Conservation (phyloP, 2,797 vertebrate genomes). For the Acanthurus lineatus region DNA sequence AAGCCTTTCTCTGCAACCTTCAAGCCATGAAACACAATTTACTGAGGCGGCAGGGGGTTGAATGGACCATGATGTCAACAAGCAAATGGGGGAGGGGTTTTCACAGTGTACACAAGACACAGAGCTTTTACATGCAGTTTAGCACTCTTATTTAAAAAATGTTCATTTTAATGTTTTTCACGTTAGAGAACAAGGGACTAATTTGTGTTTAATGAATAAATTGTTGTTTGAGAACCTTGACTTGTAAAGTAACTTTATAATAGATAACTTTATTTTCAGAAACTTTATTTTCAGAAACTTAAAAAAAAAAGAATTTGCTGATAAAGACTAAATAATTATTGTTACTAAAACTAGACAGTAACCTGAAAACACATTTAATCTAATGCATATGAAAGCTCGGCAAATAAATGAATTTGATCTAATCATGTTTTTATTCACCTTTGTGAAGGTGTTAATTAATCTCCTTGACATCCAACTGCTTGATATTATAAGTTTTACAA, state of each 20-base stretch:
- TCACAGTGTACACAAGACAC: constrained; percentile 20
- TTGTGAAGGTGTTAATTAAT: too few species aligned
- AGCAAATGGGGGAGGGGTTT: constrained; percentile 46
- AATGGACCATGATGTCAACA: constrained; percentile 62
- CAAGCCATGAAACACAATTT: constrained; percentile 82
- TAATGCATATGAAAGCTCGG: neutral
- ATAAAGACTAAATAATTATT: too few species aligned
- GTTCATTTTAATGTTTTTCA: neutral
- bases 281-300: neutral
- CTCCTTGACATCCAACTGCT: neutral
- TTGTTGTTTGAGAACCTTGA: neutral
- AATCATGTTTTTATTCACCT: too few species aligned
- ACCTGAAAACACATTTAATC: neutral
- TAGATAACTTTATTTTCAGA: neutral
- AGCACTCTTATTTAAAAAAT: constrained; percentile 10
- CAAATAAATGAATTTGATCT: neutral
- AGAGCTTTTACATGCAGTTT: constrained; percentile 45
- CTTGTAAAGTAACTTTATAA: neutral
- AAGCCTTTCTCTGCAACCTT: constrained; percentile 78
- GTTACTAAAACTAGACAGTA: neutral
- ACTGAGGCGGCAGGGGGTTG: constrained; percentile 70
- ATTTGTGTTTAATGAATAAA: neutral
- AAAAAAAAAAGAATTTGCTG: too few species aligned
- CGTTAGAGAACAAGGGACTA: neutral
- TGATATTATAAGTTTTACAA: neutral